phyloP scores from a whole-genome alignment of 1,140 invertebrate species.

The Gryllus bimaculatus region DNA sequence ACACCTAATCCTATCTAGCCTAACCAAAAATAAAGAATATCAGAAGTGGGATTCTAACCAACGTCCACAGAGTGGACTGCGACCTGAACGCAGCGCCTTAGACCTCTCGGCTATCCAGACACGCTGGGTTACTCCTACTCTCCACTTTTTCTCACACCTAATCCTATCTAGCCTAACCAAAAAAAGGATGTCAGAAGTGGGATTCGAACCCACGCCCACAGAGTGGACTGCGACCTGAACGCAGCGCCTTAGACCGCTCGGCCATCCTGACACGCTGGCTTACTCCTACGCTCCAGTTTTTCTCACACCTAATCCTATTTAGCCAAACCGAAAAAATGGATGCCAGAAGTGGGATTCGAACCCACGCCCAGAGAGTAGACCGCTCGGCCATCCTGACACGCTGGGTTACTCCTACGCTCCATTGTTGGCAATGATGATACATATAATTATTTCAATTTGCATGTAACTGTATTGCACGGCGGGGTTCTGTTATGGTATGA shows the following conservation, averaged over 20 bases:
- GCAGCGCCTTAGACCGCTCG: conserved; percentile 88
- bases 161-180: too few species aligned
- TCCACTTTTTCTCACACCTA: too few species aligned
- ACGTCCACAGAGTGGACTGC: conserved; percentile 57
- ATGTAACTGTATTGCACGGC: too few species aligned
- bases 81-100: conserved; percentile 90
- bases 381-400: conserved; percentile 74
- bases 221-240: conserved; percentile 86
- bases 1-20: too few species aligned
- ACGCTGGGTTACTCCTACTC: too few species aligned
- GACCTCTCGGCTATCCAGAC: conserved; percentile 83
- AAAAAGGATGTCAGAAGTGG: conserved; percentile 9
- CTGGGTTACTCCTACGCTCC: too few species aligned
- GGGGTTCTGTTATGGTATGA: too few species aligned
- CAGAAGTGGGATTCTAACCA: conserved; percentile 19
- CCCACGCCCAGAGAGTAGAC: conserved; percentile 47
- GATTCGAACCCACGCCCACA: conserved; percentile 19
- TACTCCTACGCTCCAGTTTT: too few species aligned
- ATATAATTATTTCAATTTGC: too few species aligned
- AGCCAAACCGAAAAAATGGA: too few species aligned
- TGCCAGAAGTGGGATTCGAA: conserved; percentile 18
- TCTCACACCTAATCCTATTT: too few species aligned
- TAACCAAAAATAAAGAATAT: neutral
- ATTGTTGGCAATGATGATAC: too few species aligned
- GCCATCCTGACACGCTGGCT: conserved; percentile 72